Percentiles rank a stretch among this genome's conserved stretches.
phyloP scores from a whole-genome alignment of 2,113 vertebrate genomes.

The Nerophis ophidion region DNA sequence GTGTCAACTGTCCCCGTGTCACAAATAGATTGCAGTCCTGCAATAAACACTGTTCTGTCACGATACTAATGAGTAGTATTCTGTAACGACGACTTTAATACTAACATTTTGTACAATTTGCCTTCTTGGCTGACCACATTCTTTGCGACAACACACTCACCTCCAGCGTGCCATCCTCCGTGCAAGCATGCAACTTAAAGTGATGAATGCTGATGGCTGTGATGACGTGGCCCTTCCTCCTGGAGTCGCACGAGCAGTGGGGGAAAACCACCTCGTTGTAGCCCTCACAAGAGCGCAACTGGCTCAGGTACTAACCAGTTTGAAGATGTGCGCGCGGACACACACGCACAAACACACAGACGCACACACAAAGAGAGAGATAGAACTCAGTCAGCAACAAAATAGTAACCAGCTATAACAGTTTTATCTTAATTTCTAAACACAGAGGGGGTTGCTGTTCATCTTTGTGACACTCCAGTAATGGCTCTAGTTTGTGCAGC shows the following conservation, averaged over 20 bases:
- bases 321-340: background rate
- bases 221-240: conserved; percentile 91
- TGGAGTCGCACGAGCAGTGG: conserved; percentile 93
- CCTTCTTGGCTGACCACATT: background rate
- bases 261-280: conserved; percentile 95
- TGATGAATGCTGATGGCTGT: conserved; percentile 92
- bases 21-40: no score
- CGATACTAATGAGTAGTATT: no score
- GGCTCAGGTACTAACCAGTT: conserved; percentile 81
- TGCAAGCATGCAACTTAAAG: conserved; percentile 95
- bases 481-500: conserved; percentile 37
- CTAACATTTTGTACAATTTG: no score
- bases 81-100: no score
- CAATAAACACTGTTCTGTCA: no score
- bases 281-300: conserved; percentile 88
- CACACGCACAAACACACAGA: background rate
- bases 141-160: conserved; percentile 49
- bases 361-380: no score
- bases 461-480: conserved; percentile 38
- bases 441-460: conserved; percentile 1
- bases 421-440: conserved; percentile 12
- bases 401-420: background rate
- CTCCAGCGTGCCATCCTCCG: conserved; percentile 91
- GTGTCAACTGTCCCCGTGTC: no score
- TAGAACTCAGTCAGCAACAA: background rate